A percentile compares a stretch with the other conserved stretches of the same genome.
Conservation (phyloP, 2,113 vertebrate species). For the Corapipo altera region DNA sequence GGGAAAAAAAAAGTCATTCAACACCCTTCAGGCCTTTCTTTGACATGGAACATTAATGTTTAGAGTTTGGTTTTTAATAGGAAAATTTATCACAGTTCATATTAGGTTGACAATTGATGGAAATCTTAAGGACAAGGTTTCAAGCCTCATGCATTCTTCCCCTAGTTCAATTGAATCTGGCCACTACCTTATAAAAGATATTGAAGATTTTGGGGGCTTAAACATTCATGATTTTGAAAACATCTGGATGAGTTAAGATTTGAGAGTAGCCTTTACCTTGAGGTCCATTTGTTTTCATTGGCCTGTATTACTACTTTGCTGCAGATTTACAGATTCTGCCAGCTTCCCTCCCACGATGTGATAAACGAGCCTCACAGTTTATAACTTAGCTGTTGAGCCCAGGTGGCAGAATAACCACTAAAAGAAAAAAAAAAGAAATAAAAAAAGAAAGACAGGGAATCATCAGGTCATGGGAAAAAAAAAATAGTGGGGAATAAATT, state of each 20-base stretch:
- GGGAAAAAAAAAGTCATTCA: neutral
- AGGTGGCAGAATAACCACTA: neutral
- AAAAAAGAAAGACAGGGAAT: neutral
- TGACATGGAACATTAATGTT: neutral
- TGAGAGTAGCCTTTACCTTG: neutral
- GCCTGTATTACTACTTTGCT: neutral
- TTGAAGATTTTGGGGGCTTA: neutral
- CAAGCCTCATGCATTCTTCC: neutral
- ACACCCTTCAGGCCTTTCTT: neutral
- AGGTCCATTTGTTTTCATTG: conserved; percentile 19
- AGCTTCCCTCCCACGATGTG: neutral
- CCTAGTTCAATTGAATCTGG: neutral
- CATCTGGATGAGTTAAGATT: neutral
- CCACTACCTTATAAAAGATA: neutral
- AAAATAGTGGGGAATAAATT: neutral
- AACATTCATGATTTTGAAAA: neutral
- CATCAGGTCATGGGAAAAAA: neutral
- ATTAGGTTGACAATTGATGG: neutral
- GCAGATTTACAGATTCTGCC: neutral
- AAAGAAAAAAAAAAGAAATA: neutral
- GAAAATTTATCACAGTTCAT: neutral
- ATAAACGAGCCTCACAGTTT: neutral
- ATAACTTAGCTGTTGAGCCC: neutral
- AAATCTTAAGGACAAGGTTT: neutral
- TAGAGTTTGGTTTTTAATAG: neutral